A percentile compares a stretch with the other conserved stretches of the same genome.
Conservation (phyloP, 2,113 vertebrate species). For the Hiodon alosoides region DNA sequence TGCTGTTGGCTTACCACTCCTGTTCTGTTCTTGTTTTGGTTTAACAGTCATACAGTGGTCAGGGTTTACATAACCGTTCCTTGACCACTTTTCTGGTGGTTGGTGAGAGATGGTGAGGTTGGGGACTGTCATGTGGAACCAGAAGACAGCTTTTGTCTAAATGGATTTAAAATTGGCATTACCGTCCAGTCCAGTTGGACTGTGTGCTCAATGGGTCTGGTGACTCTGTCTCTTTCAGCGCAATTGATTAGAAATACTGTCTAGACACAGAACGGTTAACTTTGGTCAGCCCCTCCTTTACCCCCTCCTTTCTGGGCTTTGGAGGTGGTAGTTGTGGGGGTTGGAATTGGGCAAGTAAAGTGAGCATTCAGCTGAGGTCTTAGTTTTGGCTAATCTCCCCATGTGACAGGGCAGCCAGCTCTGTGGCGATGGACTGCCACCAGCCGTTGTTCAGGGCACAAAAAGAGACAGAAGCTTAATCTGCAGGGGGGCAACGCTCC, state of each 20-base stretch:
- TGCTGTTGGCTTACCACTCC: too few species aligned
- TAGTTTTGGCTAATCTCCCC: conserved; percentile 26
- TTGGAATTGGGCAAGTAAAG: conserved; percentile 20
- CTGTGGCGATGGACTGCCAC: conserved; percentile 6
- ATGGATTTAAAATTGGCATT: too few species aligned
- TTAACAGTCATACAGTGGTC: too few species aligned
- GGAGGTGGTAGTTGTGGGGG: background rate
- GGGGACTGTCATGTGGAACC: too few species aligned
- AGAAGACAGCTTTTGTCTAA: too few species aligned
- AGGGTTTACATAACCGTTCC: too few species aligned
- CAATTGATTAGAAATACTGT: conserved; percentile 10
- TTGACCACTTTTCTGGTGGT: too few species aligned
- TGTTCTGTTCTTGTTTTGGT: too few species aligned
- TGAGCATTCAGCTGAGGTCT: conserved; percentile 28
- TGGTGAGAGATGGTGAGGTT: too few species aligned
- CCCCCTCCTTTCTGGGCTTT: background rate
- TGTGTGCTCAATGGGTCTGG: too few species aligned
- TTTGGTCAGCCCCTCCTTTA: background rate
- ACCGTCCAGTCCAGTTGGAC: too few species aligned
- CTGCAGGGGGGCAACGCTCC: background rate
- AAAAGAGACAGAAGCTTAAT: conserved; percentile 22
- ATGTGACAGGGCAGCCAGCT: conserved; percentile 14
- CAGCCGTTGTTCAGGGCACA: conserved; percentile 13
- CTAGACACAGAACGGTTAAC: conserved; percentile 25
- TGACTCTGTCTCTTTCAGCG: too few species aligned